phyloP scores from a whole-genome alignment of 2,888 invertebrate genomes.

The Acleris sparsana region DNA sequence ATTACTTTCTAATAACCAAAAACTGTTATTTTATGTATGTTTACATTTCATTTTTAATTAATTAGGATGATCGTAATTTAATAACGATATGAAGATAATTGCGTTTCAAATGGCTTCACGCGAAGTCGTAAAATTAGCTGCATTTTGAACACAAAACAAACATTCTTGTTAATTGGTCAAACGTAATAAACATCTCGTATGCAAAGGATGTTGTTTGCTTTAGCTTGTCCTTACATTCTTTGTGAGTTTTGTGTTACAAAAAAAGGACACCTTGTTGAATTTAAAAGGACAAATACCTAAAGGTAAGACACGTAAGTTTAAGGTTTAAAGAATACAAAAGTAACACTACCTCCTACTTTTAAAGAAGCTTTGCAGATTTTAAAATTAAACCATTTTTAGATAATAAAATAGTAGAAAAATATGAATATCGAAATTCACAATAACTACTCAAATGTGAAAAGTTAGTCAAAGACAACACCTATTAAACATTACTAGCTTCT shows the following conservation, averaged over 20 bases:
- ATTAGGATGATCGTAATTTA: neutral
- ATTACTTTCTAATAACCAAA: neutral
- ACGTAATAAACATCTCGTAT: slow-evolving; percentile 54
- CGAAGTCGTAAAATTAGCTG: slow-evolving; percentile 20
- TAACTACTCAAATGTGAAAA: too few species aligned
- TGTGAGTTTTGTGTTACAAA: slow-evolving; percentile 16
- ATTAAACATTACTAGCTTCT: too few species aligned
- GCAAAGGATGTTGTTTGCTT: slow-evolving; percentile 45
- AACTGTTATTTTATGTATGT: neutral
- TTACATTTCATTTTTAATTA: neutral
- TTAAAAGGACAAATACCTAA: neutral
- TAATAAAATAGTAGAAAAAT: too few species aligned
- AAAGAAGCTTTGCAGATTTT: too few species aligned
- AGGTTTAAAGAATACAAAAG: too few species aligned
- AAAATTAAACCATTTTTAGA: too few species aligned
- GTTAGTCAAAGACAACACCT: too few species aligned
- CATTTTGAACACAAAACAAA: slow-evolving; percentile 28
- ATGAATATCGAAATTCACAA: too few species aligned
- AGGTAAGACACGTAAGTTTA: neutral
- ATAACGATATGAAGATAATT: slow-evolving; percentile 4
- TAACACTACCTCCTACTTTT: too few species aligned
- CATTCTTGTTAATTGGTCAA: slow-evolving; percentile 46
- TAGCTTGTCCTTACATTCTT: slow-evolving; percentile 36
- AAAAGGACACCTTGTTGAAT: neutral
- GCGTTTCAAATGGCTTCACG: slow-evolving; percentile 15